Conservation (phyloP, 1,140 invertebrate genomes). For the Reticulitermes speratus region DNA sequence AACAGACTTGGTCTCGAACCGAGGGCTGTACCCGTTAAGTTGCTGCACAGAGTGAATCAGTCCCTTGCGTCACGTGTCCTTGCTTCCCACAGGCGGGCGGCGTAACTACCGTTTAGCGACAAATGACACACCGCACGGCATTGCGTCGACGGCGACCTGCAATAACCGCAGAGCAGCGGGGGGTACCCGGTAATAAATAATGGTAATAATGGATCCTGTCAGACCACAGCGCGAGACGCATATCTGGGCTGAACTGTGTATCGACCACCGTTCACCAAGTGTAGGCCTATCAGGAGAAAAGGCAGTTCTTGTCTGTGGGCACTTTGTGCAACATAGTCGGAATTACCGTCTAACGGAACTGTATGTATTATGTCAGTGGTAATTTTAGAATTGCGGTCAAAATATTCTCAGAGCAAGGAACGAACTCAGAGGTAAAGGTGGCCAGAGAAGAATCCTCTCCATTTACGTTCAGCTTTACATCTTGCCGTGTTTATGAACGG, state of each 20-base stretch:
- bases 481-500: too few relatives aligned
- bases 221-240: neutral
- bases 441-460: too few relatives aligned
- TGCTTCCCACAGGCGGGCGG: neutral
- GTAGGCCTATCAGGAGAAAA: neutral
- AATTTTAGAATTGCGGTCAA: too few relatives aligned
- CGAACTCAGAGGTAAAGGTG: too few relatives aligned
- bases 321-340: too few relatives aligned
- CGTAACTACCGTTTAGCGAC: neutral
- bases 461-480: too few relatives aligned
- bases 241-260: neutral
- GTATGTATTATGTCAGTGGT: too few relatives aligned
- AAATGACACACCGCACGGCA: neutral
- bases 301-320: neutral
- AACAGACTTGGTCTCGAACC: too few relatives aligned
- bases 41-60: too few relatives aligned
- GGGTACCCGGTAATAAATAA: neutral
- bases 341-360: too few relatives aligned
- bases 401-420: too few relatives aligned
- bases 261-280: neutral
- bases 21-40: too few relatives aligned
- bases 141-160: neutral
- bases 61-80: neutral
- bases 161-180: neutral
- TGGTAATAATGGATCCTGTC: neutral